phyloP scores from a whole-genome alignment of 2,113 vertebrate genomes.

The Polypterus senegalus region DNA sequence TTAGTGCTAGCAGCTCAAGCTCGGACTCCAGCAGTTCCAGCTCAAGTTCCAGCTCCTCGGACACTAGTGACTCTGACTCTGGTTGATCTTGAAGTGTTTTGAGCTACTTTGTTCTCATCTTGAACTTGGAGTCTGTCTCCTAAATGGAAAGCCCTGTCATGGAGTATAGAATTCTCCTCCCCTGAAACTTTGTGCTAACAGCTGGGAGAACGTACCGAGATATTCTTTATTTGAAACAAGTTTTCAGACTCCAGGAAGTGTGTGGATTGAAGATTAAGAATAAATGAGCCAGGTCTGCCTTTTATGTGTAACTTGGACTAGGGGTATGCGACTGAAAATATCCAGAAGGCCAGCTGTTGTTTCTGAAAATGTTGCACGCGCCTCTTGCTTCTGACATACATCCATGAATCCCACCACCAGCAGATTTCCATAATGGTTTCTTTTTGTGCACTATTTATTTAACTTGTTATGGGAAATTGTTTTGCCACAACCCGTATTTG shows the following conservation, averaged over 20 bases:
- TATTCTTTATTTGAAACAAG: slow-evolving; percentile 18
- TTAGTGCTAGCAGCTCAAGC: slow-evolving; percentile 80
- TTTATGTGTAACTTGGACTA: too few species aligned
- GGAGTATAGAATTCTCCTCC: slow-evolving; percentile 28
- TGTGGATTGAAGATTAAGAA: background rate
- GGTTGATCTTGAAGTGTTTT: slow-evolving; percentile 41
- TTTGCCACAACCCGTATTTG: too few species aligned
- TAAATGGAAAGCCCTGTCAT: background rate
- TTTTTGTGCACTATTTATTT: too few species aligned
- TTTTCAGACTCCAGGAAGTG: slow-evolving; percentile 15
- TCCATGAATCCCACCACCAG: too few species aligned
- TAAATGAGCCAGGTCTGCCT: too few species aligned
- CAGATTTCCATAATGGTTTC: too few species aligned
- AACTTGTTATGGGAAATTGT: too few species aligned
- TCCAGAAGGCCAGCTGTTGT: background rate
- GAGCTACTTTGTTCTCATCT: background rate
- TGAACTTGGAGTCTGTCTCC: slow-evolving; percentile 3
- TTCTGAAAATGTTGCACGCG: too few species aligned
- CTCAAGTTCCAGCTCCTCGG: slow-evolving; percentile 76
- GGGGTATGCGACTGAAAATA: background rate
- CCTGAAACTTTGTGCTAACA: slow-evolving; percentile 14
- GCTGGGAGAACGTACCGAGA: background rate
- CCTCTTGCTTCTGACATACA: too few species aligned
- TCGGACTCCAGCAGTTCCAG: slow-evolving; percentile 67
- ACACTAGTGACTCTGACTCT: slow-evolving; percentile 84